phyloP scores from a whole-genome alignment of 2,113 vertebrate genomes.

The Engraulis encrasicolus region DNA sequence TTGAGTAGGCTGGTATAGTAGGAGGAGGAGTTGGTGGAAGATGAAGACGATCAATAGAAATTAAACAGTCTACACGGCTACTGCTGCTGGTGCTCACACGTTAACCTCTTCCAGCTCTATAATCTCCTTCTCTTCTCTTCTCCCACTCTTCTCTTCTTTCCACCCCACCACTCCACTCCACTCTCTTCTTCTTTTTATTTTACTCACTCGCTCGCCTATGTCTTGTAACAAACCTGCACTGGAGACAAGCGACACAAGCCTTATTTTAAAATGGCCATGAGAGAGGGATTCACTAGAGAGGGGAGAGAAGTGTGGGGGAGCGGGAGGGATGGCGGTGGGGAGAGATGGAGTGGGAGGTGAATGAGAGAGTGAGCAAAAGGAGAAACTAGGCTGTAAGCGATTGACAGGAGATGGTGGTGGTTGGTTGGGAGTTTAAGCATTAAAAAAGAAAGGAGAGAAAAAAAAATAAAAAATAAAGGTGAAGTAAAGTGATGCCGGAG shows the following conservation, averaged over 20 bases:
- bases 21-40: constrained; percentile 34
- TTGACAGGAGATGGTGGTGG: constrained; percentile 53
- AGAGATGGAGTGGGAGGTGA: too few relatives aligned
- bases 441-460: constrained; percentile 38
- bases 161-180: not conserved
- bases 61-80: constrained; percentile 75
- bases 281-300: too few relatives aligned
- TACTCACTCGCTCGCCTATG: not conserved
- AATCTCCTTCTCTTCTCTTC: constrained; percentile 43
- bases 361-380: not conserved
- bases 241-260: too few relatives aligned
- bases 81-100: constrained; percentile 65
- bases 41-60: constrained; percentile 73
- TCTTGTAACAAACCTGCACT: not conserved
- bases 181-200: not conserved
- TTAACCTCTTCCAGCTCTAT: constrained; percentile 65
- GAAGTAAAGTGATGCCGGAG: constrained; percentile 44
- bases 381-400: constrained; percentile 33
- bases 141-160: not conserved
- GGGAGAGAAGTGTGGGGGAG: too few relatives aligned
- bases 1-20: too few relatives aligned
- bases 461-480: constrained; percentile 8
- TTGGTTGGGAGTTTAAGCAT: constrained; percentile 66
- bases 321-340: too few relatives aligned
- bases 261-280: too few relatives aligned